Evolutionary conservation across 2,888 invertebrate genomes (phyloP).

Genomic region (Drosophila fulvimacula): DNA sequence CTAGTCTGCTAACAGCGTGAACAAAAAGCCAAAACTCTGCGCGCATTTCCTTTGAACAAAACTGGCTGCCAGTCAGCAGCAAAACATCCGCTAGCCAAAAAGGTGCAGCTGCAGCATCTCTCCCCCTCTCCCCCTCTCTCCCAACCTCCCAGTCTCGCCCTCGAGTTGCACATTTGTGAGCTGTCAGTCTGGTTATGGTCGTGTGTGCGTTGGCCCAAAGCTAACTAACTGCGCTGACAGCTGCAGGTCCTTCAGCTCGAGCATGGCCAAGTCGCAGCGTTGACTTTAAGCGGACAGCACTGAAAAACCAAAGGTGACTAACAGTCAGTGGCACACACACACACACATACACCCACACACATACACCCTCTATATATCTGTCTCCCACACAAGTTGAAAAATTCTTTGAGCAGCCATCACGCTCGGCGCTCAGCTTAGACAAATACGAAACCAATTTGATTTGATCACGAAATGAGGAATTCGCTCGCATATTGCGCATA

Average conservation of each 20-base stretch:
- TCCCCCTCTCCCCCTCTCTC: not conserved
- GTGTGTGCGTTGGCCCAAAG: constrained; percentile 24
- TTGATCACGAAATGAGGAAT: constrained; percentile 30
- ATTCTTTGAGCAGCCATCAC: constrained; percentile 14
- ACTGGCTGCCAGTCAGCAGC: constrained; percentile 47
- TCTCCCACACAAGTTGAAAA: not conserved
- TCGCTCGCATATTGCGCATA: constrained; percentile 23
- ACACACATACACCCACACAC: not conserved
- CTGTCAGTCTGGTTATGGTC: constrained; percentile 49
- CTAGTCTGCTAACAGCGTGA: constrained; percentile 17
- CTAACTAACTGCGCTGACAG: constrained; percentile 52
- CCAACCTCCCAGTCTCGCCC: not conserved
- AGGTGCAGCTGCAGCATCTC: constrained; percentile 29
- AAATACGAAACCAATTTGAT: constrained; percentile 47
- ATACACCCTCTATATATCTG: not conserved
- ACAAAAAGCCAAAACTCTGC: constrained; percentile 30
- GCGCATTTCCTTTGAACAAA: constrained; percentile 46
- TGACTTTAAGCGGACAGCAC: constrained; percentile 46
- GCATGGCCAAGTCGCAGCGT: constrained; percentile 3
- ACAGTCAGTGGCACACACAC: not conserved
- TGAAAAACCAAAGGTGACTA: constrained; percentile 18
- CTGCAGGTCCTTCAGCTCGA: constrained; percentile 29
- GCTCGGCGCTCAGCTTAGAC: constrained; percentile 3
- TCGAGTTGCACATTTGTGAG: constrained; percentile 18
- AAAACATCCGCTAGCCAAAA: constrained; percentile 44